Base-by-base conservation (phyloP, 2,797 vertebrate species). In the Labeo calbasu region DNA sequence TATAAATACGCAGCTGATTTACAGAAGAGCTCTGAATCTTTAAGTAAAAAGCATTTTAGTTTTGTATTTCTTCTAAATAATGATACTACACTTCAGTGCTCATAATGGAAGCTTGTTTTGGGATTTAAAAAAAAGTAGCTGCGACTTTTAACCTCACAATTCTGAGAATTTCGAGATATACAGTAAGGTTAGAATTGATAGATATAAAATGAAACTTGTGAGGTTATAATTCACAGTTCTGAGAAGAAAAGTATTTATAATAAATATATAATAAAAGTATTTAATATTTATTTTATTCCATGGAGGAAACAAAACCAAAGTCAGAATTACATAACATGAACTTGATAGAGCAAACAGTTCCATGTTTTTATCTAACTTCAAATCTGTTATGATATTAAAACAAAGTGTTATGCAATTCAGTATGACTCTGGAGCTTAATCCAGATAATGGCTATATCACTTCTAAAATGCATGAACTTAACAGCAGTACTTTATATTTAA, bases 361-460 rank as follows among this genome's bases (percentile, higher is more conserved):
- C 36, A 2, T 2, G 19, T 51, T 66, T 51, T 8, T 79, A 53
- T 79, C 63, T 15, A 14, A 11, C n/a, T 70, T 57, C 14, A 81
- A 59, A 46, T 59, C n/a, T 21, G 23, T 71, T 28, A 57, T 81
- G 66, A 12, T 9, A 46, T 61, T 72, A 28, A 57, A 72, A 61
- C 43, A 72, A 57, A 51, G 12, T 50, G 43, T 81, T 50, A 81
- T 71, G 68, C 50, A 71, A 81, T 72, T n/a, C 0, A n/a, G 55
- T 57, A n/a, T 57, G 0, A 28, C 36, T 57, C 53, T 75, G 25
- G 23, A 14, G 15, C 15, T 71, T 72, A 72, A 61, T 77, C 40
- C 68, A 71, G 36, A 71, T 61, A 25, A 61, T 71, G 68, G 40
- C 23, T 23, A 48, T 61, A 21, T 10, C 68, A 15, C 68, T 61